These are phyloP conservation scores for Actinostola sp. DNA, from an alignment of 92 coral and sea anemone genomes.

Conservation along the genomic window DNA sequence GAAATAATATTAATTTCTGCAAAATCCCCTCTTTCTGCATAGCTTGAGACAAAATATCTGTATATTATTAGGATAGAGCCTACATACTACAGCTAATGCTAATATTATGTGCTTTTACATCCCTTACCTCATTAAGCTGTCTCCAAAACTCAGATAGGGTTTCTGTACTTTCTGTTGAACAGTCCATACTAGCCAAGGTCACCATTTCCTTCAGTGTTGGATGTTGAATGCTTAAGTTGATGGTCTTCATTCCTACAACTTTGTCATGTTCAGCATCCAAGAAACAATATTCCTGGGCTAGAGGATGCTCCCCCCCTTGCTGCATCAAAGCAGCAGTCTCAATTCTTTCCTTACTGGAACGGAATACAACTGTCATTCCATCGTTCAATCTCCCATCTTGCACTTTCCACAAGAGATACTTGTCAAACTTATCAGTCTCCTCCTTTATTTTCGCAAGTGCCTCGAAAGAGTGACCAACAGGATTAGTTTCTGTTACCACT, in stretches of 20 bases:
- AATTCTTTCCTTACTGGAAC: slow-evolving; percentile 44
- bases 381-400: slow-evolving; percentile 49
- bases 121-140: slow-evolving; percentile 14
- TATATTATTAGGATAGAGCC: no score
- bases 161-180: slow-evolving; percentile 49
- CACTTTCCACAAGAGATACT: slow-evolving; percentile 56
- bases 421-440: slow-evolving; percentile 45
- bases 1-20: background rate
- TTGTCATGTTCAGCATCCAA: slow-evolving; percentile 71
- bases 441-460: slow-evolving; percentile 68
- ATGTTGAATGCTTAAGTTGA: slow-evolving; percentile 55
- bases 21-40: background rate
- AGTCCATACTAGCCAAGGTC: slow-evolving; percentile 62
- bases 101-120: no score
- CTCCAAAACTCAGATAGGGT: slow-evolving; percentile 67
- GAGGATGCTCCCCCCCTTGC: slow-evolving; percentile 32
- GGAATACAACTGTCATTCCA: slow-evolving; percentile 49
- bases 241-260: slow-evolving; percentile 62
- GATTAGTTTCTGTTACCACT: slow-evolving; percentile 43
- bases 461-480: slow-evolving; percentile 63
- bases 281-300: slow-evolving; percentile 43
- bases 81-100: background rate
- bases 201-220: slow-evolving; percentile 52
- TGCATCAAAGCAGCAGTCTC: slow-evolving; percentile 55
- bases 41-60: background rate